Percentiles rank a stretch among this genome's conserved stretches.
Conservation (phyloP, 2,113 vertebrate species). For the Paramisgurnus dabryanus region DNA sequence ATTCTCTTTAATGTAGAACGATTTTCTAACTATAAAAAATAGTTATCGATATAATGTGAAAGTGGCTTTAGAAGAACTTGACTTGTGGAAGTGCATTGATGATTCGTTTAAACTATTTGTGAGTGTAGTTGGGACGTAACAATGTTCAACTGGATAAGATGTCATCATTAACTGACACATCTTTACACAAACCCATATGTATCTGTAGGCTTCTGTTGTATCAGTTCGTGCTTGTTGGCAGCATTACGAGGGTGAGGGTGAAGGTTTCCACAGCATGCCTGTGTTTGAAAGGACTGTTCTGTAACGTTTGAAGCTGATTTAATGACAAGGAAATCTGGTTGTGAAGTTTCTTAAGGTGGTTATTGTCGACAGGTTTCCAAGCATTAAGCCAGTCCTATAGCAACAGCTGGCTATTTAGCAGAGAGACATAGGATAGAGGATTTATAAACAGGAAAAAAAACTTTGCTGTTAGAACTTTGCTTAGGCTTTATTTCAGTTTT, state of each 20-base stretch:
- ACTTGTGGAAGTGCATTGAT: neutral
- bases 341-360: neutral
- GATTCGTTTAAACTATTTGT: no score
- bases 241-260: constrained; percentile 3
- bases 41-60: no score
- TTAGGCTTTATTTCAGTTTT: neutral
- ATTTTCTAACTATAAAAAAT: no score
- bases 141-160: no score
- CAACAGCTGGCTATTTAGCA: neutral
- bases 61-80: neutral
- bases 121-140: no score
- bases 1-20: no score
- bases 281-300: constrained; percentile 2
- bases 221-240: neutral
- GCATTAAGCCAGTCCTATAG: no score
- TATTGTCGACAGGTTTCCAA: no score
- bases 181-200: no score
- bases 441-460: neutral
- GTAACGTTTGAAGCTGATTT: neutral
- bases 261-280: constrained; percentile 46
- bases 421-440: neutral
- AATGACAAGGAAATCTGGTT: neutral
- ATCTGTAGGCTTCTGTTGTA: no score
- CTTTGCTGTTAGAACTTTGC: no score
- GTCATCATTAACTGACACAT: no score